Conservation (phyloP, 2,797 vertebrate genomes). For the Spinus pinus region DNA sequence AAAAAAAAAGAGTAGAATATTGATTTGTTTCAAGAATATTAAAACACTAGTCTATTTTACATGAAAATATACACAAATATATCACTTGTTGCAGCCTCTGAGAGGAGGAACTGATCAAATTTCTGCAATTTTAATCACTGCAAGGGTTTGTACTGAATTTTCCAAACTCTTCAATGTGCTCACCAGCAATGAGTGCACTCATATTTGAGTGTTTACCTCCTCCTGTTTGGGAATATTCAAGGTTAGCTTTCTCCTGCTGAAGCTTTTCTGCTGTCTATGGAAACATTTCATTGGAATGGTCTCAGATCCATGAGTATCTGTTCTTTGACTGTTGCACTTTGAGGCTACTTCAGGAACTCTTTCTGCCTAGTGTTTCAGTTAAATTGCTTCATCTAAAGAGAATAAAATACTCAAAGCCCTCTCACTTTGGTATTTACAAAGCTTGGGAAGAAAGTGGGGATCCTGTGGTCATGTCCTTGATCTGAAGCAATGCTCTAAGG, state of each 20-base stretch:
- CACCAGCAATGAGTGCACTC: neutral
- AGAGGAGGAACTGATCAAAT: neutral
- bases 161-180: neutral
- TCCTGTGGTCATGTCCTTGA: neutral
- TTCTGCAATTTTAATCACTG: neutral
- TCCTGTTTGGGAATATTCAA: neutral
- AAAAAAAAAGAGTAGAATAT: neutral
- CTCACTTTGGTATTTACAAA: neutral
- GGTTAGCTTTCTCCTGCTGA: neutral
- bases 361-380: neutral
- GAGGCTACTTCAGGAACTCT: neutral
- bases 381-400: neutral
- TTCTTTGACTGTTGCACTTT: neutral
- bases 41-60: neutral
- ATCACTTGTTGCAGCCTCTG: neutral
- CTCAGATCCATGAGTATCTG: neutral
- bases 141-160: neutral
- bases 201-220: neutral
- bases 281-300: neutral
- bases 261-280: neutral
- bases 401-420: fast-evolving
- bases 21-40: neutral
- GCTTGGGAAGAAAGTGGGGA: neutral
- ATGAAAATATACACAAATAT: neutral
- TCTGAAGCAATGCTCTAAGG: neutral